Conservation (phyloP, 2,113 vertebrate species). For the Camelus bactrianus region DNA sequence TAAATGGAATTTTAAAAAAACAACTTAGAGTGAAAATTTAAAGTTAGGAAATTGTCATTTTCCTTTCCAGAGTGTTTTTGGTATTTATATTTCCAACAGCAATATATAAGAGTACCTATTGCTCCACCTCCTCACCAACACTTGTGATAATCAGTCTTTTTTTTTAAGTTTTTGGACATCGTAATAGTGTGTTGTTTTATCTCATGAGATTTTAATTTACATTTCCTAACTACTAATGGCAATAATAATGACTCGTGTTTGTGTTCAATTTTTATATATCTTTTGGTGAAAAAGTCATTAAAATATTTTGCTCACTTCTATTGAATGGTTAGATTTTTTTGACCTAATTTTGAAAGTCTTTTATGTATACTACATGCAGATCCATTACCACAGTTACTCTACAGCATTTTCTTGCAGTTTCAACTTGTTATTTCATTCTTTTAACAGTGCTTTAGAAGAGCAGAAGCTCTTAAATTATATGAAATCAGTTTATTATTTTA, state of each 20-base stretch:
- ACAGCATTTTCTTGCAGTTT: background rate
- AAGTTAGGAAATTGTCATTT: background rate
- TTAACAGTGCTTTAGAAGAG: background rate
- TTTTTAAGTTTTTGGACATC: background rate
- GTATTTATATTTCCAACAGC: background rate
- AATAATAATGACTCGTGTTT: background rate
- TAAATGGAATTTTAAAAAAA: background rate
- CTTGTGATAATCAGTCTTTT: background rate
- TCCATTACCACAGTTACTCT: background rate
- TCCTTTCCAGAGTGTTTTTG: background rate
- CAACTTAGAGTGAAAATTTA: background rate
- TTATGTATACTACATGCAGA: background rate
- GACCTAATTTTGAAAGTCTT: background rate
- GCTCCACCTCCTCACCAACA: background rate
- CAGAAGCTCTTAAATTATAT: background rate
- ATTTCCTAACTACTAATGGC: background rate
- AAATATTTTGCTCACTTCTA: background rate
- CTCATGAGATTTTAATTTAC: background rate
- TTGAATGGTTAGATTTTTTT: background rate
- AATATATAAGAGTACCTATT: background rate
- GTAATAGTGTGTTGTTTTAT: background rate
- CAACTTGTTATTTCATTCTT: background rate
- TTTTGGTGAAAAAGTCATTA: background rate
- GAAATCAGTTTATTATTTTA: background rate
- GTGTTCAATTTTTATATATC: background rate